Evolutionary conservation across 2,113 vertebrate genomes (phyloP), one percentile per base, ranked within the genome.

Genomic region (Orycteropus afer): DNA sequence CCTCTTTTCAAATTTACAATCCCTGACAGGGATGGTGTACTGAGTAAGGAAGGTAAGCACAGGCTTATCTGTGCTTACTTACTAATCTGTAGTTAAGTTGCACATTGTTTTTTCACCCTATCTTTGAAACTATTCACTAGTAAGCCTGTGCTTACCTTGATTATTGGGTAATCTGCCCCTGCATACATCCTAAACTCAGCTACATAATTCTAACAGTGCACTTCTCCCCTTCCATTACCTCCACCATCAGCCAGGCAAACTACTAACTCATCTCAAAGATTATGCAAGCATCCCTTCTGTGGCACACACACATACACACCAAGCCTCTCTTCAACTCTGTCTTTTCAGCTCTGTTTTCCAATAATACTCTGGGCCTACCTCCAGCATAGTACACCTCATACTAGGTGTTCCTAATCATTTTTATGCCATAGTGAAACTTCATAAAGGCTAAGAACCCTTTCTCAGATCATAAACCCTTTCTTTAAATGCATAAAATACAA

Each of bases 401-500:
- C 7, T 27, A 29, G 14, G 40, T 37, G 32, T 71, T 53, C 73
- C 61, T 65, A 47, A 57, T 25, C 61, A 45, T 45, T 80, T 86
- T 40, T 47, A 80, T 84, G 34, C 7, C 45, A 76, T 1, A 27
- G 23, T 12, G 45, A 82, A 88, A 37, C 8, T 84, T 59, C 40
- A 20, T 13, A 49, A 94, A 84, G n/a, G 10, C 29, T 78, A 53
- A 55, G 29, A 25, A 81, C 10, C 3, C 32, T 4, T 13, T 91
- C 45, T 73, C 69, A 79, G 55, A 93, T 27, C 32, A 20, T 37
- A 81, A 74, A n/a, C n/a, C n/a, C n/a, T 23, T 29, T 42, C 80
- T 89, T 79, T 87, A 92, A 86, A 81, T 15, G 6, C 1, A n/a
- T n/a, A 27, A 91, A 93, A 89, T 37, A 93, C 40, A 91, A 86